These are phyloP conservation scores for Drosophila rubida DNA, from an alignment of 2,888 invertebrate species.

Conservation along the genomic window DNA sequence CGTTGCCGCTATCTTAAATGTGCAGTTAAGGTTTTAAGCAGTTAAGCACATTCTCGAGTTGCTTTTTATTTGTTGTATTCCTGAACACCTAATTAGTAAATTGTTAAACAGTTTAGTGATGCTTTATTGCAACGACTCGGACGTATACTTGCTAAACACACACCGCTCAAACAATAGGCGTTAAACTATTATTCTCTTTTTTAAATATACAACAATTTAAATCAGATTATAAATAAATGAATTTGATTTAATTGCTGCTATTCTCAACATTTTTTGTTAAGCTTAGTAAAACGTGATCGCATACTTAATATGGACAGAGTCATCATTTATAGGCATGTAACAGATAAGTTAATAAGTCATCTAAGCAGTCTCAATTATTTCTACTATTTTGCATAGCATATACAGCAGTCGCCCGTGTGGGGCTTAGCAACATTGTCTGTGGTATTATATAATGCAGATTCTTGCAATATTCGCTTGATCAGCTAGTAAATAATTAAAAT, in stretches of 20 bases:
- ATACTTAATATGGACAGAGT: background rate
- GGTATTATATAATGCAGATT: slow-evolving; percentile 49
- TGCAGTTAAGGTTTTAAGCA: background rate
- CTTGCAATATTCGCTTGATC: slow-evolving; percentile 61
- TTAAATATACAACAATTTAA: too few species aligned
- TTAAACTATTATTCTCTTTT: too few species aligned
- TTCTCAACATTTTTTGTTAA: too few species aligned
- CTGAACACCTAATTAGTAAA: background rate
- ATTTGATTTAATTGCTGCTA: too few species aligned
- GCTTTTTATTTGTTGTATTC: background rate
- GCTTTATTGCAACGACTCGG: background rate
- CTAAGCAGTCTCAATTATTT: too few species aligned
- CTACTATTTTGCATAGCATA: slow-evolving; percentile 10
- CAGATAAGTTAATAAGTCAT: too few species aligned
- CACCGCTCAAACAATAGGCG: too few species aligned
- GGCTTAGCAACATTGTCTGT: background rate
- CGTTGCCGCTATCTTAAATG: background rate
- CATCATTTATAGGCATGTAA: too few species aligned
- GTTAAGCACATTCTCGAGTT: background rate
- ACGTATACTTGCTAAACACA: too few species aligned
- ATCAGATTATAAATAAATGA: too few species aligned
- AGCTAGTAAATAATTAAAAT: slow-evolving; percentile 65
- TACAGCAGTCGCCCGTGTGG: background rate
- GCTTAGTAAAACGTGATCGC: background rate
- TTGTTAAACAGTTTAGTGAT: background rate